Evolutionary conservation across 2,888 invertebrate species (phyloP).

Genomic region (Ophonus ardosiacus): DNA sequence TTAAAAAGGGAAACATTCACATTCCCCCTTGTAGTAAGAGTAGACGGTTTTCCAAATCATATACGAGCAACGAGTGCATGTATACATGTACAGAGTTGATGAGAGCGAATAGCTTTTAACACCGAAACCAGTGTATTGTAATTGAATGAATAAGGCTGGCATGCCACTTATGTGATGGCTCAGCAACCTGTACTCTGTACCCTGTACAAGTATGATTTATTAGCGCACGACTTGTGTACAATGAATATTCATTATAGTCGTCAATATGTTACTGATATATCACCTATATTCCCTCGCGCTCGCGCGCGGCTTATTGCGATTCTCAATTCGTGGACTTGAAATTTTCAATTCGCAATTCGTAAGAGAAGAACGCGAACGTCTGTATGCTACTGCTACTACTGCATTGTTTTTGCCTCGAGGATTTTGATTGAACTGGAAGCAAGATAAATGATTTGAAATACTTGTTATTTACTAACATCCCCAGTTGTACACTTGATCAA

Average conservation of each 20-base stretch:
- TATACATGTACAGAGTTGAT: background rate
- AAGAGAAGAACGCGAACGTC: too few relatives aligned
- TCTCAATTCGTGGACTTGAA: too few relatives aligned
- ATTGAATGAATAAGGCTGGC: slow-evolving; percentile 40
- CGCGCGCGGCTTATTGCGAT: background rate
- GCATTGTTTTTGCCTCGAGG: slow-evolving; percentile 11
- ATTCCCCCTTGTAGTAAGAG: background rate
- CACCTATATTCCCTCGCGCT: background rate
- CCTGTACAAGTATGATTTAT: slow-evolving; percentile 22
- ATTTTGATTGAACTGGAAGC: slow-evolving; percentile 29
- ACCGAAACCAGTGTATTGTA: slow-evolving; percentile 34
- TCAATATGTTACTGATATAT: background rate
- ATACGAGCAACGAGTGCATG: background rate
- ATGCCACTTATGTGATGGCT: slow-evolving; percentile 32
- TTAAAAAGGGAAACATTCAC: slow-evolving; percentile 54
- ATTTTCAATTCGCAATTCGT: too few relatives aligned
- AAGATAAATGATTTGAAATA: slow-evolving; percentile 38
- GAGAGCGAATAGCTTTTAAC: slow-evolving; percentile 16
- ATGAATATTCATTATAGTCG: slow-evolving; percentile 48
- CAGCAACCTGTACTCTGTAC: background rate
- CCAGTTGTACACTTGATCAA: slow-evolving; percentile 41
- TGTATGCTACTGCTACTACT: too few relatives aligned
- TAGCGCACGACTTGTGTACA: slow-evolving; percentile 29
- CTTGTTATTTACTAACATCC: slow-evolving; percentile 43
- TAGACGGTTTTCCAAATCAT: slow-evolving; percentile 20